Conservation (phyloP, 2,113 vertebrate species). For the Heloderma charlesbogerti region DNA sequence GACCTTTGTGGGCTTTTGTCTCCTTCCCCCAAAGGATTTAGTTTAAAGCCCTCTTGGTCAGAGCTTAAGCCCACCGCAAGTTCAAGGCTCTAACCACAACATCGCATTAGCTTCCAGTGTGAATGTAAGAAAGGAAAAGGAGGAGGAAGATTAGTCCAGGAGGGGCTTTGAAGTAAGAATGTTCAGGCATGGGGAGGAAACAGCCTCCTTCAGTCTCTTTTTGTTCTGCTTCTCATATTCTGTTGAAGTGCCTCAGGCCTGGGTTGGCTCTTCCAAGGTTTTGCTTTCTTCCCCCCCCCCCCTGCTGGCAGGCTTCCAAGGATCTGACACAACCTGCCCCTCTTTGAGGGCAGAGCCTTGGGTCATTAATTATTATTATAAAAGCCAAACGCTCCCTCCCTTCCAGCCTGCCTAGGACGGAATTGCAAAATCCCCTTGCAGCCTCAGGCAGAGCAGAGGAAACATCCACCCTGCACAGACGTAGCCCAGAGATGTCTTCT, state of each 20-base stretch:
- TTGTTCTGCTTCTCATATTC: neutral
- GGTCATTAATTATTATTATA: neutral
- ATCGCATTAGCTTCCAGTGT: neutral
- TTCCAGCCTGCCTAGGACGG: too few species aligned
- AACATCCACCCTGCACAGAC: neutral
- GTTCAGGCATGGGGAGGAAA: neutral
- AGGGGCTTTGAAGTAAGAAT: too few species aligned
- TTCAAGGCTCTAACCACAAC: neutral
- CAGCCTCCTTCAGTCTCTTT: neutral
- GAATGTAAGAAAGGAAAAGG: neutral
- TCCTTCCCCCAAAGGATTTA: neutral
- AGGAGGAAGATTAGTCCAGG: neutral
- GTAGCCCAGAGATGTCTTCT: neutral
- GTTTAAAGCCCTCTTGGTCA: neutral
- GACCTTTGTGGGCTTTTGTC: neutral
- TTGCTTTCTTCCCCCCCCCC: neutral
- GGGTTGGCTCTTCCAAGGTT: neutral
- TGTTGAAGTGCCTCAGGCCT: neutral
- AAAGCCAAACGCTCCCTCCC: neutral
- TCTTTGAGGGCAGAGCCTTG: conserved; percentile 9
- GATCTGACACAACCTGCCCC: neutral
- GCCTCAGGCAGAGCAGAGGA: neutral
- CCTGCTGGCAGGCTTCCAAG: neutral
- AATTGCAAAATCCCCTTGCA: conserved; percentile 3
- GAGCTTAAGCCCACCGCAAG: neutral